phyloP scores from a whole-genome alignment of 92 coral and sea anemone species.

The Porites divaricata region DNA sequence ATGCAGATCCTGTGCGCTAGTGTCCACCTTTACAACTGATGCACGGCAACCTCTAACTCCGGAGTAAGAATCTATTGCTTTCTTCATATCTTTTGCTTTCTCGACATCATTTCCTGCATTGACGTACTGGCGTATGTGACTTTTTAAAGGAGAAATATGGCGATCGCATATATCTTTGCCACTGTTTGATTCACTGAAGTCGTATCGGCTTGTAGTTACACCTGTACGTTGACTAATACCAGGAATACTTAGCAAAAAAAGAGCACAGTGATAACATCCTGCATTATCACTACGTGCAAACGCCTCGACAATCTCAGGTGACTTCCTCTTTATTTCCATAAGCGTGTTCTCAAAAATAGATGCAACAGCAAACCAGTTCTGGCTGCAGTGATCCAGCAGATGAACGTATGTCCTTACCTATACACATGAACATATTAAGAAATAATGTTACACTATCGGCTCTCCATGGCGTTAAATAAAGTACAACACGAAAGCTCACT shows the following conservation, averaged over 20 bases:
- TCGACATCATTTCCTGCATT: conserved; percentile 37
- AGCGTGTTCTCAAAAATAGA: too few species aligned
- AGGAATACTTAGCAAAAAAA: conserved; percentile 27
- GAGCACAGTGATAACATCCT: conserved; percentile 38
- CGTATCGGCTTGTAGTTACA: not conserved
- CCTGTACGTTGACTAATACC: conserved; percentile 40
- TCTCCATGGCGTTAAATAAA: not conserved
- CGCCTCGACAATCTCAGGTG: conserved; percentile 11
- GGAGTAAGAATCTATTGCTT: conserved; percentile 15
- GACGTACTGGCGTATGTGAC: conserved; percentile 40
- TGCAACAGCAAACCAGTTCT: too few species aligned
- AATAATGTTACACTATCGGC: not conserved
- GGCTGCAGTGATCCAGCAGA: conserved; percentile 12
- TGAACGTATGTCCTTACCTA: conserved; percentile 33
- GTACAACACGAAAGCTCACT: too few species aligned
- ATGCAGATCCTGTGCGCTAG: conserved; percentile 7
- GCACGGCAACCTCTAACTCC: conserved; percentile 35
- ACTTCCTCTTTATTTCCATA: not conserved
- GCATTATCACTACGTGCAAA: conserved; percentile 24
- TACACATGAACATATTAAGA: not conserved
- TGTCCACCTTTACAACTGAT: conserved; percentile 30
- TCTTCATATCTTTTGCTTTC: conserved; percentile 31
- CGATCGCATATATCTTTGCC: conserved; percentile 41
- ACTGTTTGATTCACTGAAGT: conserved; percentile 26
- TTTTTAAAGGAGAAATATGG: conserved; percentile 35